Percentiles rank a stretch among this genome's conserved stretches.
Evolutionary conservation across 2,113 vertebrate genomes (phyloP).

Genomic region (Eolophus roseicapilla): DNA sequence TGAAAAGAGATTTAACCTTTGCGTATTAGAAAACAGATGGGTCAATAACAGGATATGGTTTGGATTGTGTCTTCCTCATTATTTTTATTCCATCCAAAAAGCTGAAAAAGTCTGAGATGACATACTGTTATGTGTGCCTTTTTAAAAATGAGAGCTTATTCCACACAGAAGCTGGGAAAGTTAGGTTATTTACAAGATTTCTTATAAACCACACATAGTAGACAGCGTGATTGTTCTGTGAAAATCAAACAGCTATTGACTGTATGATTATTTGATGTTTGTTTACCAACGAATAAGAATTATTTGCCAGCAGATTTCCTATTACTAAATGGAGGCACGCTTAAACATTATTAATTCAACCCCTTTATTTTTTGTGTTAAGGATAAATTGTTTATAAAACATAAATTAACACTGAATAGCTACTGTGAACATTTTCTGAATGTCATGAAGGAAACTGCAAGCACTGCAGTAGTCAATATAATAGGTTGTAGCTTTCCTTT

Average conservation of each 20-base stretch:
- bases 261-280: background rate
- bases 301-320: background rate
- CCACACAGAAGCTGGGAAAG: background rate
- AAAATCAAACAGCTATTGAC: background rate
- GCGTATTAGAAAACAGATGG: background rate
- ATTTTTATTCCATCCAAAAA: background rate
- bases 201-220: background rate
- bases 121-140: background rate
- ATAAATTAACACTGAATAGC: background rate
- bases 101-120: background rate
- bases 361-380: background rate
- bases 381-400: background rate
- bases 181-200: background rate
- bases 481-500: background rate
- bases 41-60: background rate
- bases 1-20: background rate
- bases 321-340: background rate
- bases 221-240: background rate
- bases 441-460: background rate
- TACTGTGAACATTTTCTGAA: background rate
- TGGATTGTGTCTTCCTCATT: background rate
- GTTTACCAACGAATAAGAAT: background rate
- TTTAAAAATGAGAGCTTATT: background rate
- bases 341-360: background rate
- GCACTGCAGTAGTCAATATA: background rate